Evolutionary conservation across 1,140 invertebrate genomes (phyloP).

Genomic region (Bombus sibiricus): DNA sequence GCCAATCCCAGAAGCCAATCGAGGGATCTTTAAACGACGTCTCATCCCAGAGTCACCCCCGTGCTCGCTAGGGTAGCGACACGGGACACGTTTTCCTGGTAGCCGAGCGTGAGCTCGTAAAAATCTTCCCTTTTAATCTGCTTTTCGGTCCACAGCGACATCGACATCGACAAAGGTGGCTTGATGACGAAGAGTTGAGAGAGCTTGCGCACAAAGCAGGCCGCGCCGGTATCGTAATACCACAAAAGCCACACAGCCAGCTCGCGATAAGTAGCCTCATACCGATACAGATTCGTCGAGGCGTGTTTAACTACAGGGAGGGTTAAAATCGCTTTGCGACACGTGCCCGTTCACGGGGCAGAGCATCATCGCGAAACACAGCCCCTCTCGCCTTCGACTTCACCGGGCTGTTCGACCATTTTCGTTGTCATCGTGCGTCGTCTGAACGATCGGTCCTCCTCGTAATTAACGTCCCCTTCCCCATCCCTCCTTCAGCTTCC

Average conservation of each 20-base stretch:
- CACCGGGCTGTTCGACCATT: neutral
- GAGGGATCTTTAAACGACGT: neutral
- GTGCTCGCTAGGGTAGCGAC: neutral
- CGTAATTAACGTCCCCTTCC: slow-evolving; percentile 31
- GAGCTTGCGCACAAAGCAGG: neutral
- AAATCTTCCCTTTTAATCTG: slow-evolving; percentile 29
- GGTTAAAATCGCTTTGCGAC: slow-evolving; percentile 65
- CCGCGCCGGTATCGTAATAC: neutral
- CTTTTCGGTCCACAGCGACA: neutral
- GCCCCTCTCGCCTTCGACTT: slow-evolving; percentile 22
- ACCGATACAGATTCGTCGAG: slow-evolving; percentile 55
- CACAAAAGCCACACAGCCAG: slow-evolving; percentile 28
- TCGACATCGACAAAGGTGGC: neutral
- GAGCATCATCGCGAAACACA: slow-evolving; percentile 28
- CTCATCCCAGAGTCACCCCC: neutral
- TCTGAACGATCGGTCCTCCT: slow-evolving; percentile 3
- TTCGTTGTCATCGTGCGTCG: slow-evolving; percentile 32
- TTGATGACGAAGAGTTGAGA: neutral
- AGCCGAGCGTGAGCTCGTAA: slow-evolving; percentile 2
- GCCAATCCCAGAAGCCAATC: neutral
- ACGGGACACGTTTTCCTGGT: neutral
- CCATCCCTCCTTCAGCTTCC: neutral
- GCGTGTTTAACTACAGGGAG: slow-evolving; percentile 51
- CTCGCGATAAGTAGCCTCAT: slow-evolving; percentile 58
- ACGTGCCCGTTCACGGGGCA: slow-evolving; percentile 51